Evolutionary conservation across 2,888 invertebrate species (phyloP).

Genomic region (Callimorpha dominula): DNA sequence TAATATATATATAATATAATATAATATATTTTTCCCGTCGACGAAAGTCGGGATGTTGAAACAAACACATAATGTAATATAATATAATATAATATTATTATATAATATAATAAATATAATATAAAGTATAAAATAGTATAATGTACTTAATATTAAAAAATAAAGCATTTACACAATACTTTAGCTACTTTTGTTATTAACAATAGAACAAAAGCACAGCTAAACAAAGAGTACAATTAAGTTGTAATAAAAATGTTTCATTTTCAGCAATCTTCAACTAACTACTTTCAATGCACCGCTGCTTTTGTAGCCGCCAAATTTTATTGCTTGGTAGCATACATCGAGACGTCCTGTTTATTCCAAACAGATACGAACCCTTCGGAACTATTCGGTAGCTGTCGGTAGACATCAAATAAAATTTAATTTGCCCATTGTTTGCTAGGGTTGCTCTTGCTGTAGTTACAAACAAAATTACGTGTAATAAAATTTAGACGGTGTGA

Average conservation of each 20-base stretch:
- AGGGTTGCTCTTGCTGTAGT: constrained; percentile 44
- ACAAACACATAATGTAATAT: no score
- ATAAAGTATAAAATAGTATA: no score
- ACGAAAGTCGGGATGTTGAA: no score
- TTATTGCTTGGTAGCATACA: constrained; percentile 59
- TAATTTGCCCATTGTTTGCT: constrained; percentile 77
- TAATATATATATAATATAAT: no score
- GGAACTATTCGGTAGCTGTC: constrained; percentile 70
- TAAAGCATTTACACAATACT: not conserved
- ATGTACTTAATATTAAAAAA: not conserved
- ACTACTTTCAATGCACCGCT: constrained; percentile 17
- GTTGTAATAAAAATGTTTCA: constrained; percentile 1
- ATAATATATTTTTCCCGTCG: no score
- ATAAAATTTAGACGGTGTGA: constrained; percentile 14
- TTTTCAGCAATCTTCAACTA: constrained; percentile 4
- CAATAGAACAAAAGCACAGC: constrained; percentile 2
- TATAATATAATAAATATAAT: no score
- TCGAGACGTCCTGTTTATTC: constrained; percentile 77
- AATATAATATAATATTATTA: no score
- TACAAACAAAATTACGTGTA: constrained; percentile 20
- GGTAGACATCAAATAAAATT: constrained; percentile 77
- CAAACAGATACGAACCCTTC: constrained; percentile 60
- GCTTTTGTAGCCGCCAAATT: constrained; percentile 29
- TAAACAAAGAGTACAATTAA: not conserved
- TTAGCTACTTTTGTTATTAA: not conserved